Evolutionary conservation across 2,113 vertebrate species (phyloP).

Genomic region (Centropristis striata): DNA sequence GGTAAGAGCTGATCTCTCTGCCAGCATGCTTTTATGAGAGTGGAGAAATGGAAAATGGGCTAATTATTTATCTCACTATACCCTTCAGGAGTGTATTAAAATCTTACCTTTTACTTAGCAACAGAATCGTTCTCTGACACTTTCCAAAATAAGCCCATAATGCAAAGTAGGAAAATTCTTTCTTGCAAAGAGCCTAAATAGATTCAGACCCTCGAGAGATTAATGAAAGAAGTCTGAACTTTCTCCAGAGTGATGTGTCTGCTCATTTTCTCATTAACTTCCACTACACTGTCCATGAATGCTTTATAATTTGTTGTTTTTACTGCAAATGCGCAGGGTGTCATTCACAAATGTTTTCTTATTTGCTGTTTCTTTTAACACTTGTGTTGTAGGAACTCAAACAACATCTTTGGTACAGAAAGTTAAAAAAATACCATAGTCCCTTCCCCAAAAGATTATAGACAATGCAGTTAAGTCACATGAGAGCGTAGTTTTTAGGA

Average conservation of each 20-base stretch:
- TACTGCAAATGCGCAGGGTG: background rate
- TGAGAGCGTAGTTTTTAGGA: no score
- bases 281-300: no score
- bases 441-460: no score
- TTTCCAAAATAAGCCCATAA: background rate
- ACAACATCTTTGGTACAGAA: no score
- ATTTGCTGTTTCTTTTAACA: background rate
- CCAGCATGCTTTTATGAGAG: slow-evolving; percentile 24
- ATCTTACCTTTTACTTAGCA: slow-evolving; percentile 23
- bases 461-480: no score
- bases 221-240: background rate
- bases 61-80: slow-evolving; percentile 26
- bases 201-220: background rate
- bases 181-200: background rate
- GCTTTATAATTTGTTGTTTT: no score
- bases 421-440: background rate
- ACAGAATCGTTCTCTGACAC: background rate
- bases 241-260: slow-evolving; percentile 1
- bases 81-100: slow-evolving; percentile 27
- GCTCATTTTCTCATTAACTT: background rate
- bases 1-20: slow-evolving; percentile 6
- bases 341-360: background rate
- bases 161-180: slow-evolving; percentile 13
- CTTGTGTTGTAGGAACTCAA: no score
- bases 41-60: slow-evolving; percentile 29